Evolutionary conservation across 1,140 invertebrate species (phyloP).

Genomic region (Drosophila azteca): DNA sequence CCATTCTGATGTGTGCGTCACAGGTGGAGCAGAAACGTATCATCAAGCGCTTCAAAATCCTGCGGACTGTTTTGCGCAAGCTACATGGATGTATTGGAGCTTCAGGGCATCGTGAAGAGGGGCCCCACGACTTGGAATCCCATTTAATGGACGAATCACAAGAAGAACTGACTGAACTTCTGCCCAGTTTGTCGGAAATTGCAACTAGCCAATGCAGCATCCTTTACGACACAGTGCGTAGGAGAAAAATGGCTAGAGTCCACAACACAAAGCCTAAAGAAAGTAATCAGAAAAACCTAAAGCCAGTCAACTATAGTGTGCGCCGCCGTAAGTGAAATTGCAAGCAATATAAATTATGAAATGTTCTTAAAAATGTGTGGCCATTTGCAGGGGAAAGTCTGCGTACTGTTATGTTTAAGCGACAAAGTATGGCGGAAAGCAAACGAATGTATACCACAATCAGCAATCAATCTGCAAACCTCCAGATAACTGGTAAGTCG

Average conservation of each 20-base stretch:
- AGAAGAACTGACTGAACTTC: neutral
- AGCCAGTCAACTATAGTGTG: slow-evolving; percentile 27
- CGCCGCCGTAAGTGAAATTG: slow-evolving; percentile 65
- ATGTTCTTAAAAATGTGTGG: neutral
- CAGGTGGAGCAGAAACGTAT: slow-evolving; percentile 70
- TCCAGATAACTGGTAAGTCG: slow-evolving; percentile 72
- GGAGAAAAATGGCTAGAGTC: slow-evolving; percentile 8
- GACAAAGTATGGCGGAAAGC: slow-evolving; percentile 51
- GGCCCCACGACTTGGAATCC: neutral
- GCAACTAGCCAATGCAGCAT: slow-evolving; percentile 55
- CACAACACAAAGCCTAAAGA: neutral
- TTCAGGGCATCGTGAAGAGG: neutral
- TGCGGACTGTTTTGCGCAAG: slow-evolving; percentile 66
- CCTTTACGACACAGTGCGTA: slow-evolving; percentile 56
- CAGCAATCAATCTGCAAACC: slow-evolving; percentile 58
- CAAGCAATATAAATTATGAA: neutral
- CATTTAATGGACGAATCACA: neutral
- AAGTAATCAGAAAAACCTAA: slow-evolving; percentile 7
- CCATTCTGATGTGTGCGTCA: slow-evolving; percentile 69
- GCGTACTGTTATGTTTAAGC: slow-evolving; percentile 81
- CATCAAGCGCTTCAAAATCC: slow-evolving; percentile 78
- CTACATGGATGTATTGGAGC: slow-evolving; percentile 42
- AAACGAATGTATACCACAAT: slow-evolving; percentile 39
- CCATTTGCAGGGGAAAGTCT: slow-evolving; percentile 64
- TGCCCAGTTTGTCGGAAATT: slow-evolving; percentile 34